A percentile compares a stretch with the other conserved stretches of the same genome.
Evolutionary conservation across 2,113 vertebrate species (phyloP).

Genomic region (Mirza zaza): DNA sequence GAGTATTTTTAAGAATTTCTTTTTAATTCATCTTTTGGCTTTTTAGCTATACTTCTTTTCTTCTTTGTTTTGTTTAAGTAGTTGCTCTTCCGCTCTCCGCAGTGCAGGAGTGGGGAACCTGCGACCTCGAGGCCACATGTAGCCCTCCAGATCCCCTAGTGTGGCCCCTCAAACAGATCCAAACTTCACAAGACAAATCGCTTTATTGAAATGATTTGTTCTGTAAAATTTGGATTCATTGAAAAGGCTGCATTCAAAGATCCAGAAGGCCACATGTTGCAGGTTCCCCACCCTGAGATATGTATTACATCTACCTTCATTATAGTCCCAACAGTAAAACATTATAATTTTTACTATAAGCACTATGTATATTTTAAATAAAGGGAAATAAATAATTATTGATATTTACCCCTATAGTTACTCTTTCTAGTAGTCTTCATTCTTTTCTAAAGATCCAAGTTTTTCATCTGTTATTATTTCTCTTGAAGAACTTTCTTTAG

Average conservation of each 20-base stretch:
- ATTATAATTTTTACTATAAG: background rate
- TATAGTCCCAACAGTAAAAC: background rate
- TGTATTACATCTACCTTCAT: background rate
- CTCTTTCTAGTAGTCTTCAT: background rate
- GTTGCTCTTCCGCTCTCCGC: background rate
- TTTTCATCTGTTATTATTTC: conserved; percentile 4
- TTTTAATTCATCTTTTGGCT: background rate
- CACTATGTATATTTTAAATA: background rate
- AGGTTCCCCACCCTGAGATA: too few relatives aligned
- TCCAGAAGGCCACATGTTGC: too few relatives aligned
- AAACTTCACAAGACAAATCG: too few relatives aligned
- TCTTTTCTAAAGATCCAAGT: background rate
- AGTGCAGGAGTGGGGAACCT: too few relatives aligned
- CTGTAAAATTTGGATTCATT: too few relatives aligned
- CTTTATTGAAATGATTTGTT: too few relatives aligned
- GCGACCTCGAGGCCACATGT: too few relatives aligned
- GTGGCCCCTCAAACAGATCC: too few relatives aligned
- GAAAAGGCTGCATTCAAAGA: too few relatives aligned
- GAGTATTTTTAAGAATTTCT: conserved; percentile 13
- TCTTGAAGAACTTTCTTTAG: background rate
- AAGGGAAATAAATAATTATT: background rate
- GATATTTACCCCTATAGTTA: background rate
- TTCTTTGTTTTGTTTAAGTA: background rate
- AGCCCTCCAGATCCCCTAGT: too few relatives aligned
- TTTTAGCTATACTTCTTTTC: background rate